These are phyloP conservation scores for Acridotheres tristis DNA, from an alignment of 2,797 vertebrate species.

Conservation along the genomic window DNA sequence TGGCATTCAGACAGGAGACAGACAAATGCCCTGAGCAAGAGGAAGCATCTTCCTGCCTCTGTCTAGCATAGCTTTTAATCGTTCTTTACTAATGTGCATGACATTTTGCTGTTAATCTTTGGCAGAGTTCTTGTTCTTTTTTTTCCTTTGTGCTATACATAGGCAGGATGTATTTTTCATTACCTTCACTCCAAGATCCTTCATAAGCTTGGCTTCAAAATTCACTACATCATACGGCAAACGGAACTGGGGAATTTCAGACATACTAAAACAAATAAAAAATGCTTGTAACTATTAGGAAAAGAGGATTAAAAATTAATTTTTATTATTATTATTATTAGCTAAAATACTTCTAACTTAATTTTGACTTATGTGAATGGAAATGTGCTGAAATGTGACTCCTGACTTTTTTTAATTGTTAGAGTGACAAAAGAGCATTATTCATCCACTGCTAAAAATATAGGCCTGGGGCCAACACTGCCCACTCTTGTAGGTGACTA, in stretches of 20 bases:
- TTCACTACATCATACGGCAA: conserved; percentile 89
- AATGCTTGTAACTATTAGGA: background rate
- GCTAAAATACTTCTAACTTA: background rate
- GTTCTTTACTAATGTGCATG: conserved; percentile 83
- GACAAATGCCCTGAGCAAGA: conserved; percentile 84
- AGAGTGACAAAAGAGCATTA: background rate
- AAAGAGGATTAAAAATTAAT: background rate
- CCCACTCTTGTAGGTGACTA: background rate
- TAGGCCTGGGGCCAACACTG: background rate
- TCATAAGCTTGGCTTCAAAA: conserved; percentile 93
- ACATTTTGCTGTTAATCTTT: conserved; percentile 82
- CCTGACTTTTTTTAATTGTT: background rate
- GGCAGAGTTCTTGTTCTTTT: conserved; percentile 51
- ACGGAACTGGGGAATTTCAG: conserved; percentile 95
- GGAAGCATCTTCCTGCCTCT: conserved; percentile 77
- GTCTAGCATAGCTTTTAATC: conserved; percentile 84
- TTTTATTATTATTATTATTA: background rate
- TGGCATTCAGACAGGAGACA: conserved; percentile 88
- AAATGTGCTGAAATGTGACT: background rate
- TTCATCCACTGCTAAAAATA: background rate
- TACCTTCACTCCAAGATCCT: conserved; percentile 95
- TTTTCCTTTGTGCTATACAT: conserved; percentile 36
- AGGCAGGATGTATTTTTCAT: conserved; percentile 65
- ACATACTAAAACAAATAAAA: conserved; percentile 75
- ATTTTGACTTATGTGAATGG: background rate